Percentiles rank a stretch among this genome's conserved stretches.
Evolutionary conservation across 2,888 invertebrate species (phyloP).

Genomic region (Drosophila paranaensis): DNA sequence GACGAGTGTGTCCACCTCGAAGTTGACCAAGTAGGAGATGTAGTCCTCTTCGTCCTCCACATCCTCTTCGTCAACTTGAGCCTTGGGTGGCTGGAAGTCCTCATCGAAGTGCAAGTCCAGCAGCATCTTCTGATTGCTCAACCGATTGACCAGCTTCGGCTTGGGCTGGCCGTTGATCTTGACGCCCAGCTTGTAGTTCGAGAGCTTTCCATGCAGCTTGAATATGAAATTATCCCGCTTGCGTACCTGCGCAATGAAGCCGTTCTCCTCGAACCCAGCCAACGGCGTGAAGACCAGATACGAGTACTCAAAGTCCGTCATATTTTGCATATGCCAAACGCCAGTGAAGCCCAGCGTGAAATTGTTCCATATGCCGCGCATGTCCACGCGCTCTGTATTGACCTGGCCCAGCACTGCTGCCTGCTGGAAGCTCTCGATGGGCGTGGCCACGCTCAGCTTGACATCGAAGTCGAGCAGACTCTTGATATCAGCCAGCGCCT

Average conservation of each 20-base stretch:
- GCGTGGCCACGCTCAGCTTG: conserved; percentile 90
- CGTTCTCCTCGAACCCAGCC: conserved; percentile 91
- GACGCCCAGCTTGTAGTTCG: conserved; percentile 87
- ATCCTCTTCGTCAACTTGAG: conserved; percentile 83
- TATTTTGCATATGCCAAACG: conserved; percentile 87
- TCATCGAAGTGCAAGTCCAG: conserved; percentile 83
- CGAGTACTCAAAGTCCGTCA: conserved; percentile 91
- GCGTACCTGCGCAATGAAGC: conserved; percentile 89
- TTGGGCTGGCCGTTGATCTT: conserved; percentile 82
- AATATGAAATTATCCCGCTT: conserved; percentile 88
- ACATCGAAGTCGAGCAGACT: conserved; percentile 90
- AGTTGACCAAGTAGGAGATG: conserved; percentile 86
- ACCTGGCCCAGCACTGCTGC: conserved; percentile 89
- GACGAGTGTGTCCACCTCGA: conserved; percentile 86
- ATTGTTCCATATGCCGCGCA: conserved; percentile 91
- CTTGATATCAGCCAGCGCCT: conserved; percentile 88
- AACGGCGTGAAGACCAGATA: conserved; percentile 92
- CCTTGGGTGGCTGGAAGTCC: conserved; percentile 80
- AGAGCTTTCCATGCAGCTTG: conserved; percentile 89
- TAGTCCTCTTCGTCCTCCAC: conserved; percentile 84
- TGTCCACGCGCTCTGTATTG: conserved; percentile 89
- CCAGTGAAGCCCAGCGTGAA: conserved; percentile 91
- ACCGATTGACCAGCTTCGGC: conserved; percentile 80
- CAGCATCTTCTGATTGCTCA: conserved; percentile 77
- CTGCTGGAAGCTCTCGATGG: conserved; percentile 89